Evolutionary conservation across 2,888 invertebrate species (phyloP), one percentile per base, ranked within the genome.

Genomic region (Clanis bilineata): DNA sequence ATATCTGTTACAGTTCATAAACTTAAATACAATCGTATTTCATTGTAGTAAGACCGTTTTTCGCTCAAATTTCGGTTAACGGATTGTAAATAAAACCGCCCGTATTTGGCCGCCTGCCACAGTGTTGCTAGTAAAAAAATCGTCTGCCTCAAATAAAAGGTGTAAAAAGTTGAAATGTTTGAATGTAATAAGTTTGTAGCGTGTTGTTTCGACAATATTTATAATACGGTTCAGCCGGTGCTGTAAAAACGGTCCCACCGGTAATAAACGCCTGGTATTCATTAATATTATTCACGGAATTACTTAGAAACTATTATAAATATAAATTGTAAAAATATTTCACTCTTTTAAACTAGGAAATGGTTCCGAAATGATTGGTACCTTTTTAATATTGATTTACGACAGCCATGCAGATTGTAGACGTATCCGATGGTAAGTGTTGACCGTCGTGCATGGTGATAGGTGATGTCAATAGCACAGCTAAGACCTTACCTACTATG

Each of bases 61-160:
- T 76, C 55, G 64, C 56, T 47, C 64, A 60, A 45, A 57, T 57
- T 59, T 39, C 22, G 25, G 7, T 56, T 64, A 4, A 41, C 51
- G 32, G 36, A 60, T 56, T 61, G 63, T 62, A 66, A 65, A 69
- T 62, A 64, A 72, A 66, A 64, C 71, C 71, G 70, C 76, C 64
- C 67, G 71, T 76, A 69, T 72, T 85, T 89, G 90, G 90, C 85
- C 69, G 74, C 64, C 67, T 83, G 88, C 90, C 89, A 90, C 69
- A 72, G 76, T 41, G 41, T 79, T 76, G 82, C 73, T 70, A 71
- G 75, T 75, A 73, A 77, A 86, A 85, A 88, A 80, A 79, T 71
- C 70, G 82, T 81, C 83, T 82, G 80, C 78, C 72, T 73, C 77
- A 76, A 77, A 82, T 83, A 83, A 86, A 86, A 85, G 84, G 85